Evolutionary conservation across 2,113 vertebrate genomes (phyloP), one percentile per base, ranked within the genome.

Genomic region (Phainopepla nitens): DNA sequence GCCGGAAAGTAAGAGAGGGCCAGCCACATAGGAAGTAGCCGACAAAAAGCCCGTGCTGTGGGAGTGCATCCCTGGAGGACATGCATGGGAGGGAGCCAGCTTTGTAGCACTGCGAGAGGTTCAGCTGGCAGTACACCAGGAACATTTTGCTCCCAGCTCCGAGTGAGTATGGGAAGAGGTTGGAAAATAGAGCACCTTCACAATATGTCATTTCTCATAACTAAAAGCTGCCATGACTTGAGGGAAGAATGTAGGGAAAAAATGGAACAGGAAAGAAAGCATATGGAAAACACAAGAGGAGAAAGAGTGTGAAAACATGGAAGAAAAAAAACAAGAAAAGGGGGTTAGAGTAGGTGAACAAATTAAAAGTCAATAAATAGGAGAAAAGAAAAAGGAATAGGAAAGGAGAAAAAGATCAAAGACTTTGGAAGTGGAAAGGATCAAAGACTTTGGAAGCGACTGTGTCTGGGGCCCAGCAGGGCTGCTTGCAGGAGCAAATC

Each of bases 111-210:
- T 76, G 66, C 3, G 23, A 93, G 89, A 96, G 87, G 21, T 92
- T 94, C 89, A 94, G 87, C 87, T 97, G 96, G 96, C 95, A 96
- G 89, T 85, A 82, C 94, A 95, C 93, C 94, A 96, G 84, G 95
- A 95, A 97, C 95, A 97, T 96, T 94, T 90, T 95, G 91, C 89
- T 96, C 95, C 96, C 88, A 81, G 31, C 79, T 71, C 25, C 0
- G 53, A 85, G 33, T 7, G 7, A 95, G 58, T n/a, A 94, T 72
- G 76, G 91, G 88, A 93, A 95, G 75, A 85, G 85, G 72, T 17
- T 90, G 92, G 88, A 92, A 97, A 96, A 96, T 29, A 94, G 77
- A 84, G 77, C 89, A 95, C 93, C 95, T 94, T 91, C 83, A 69
- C 94, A 91, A 89, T 82, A 89, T 96, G 83, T 82, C 53, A 49